Evolutionary conservation across 2,113 vertebrate genomes (phyloP), one percentile per base, ranked within the genome.

Genomic region (Polypterus bichir): DNA sequence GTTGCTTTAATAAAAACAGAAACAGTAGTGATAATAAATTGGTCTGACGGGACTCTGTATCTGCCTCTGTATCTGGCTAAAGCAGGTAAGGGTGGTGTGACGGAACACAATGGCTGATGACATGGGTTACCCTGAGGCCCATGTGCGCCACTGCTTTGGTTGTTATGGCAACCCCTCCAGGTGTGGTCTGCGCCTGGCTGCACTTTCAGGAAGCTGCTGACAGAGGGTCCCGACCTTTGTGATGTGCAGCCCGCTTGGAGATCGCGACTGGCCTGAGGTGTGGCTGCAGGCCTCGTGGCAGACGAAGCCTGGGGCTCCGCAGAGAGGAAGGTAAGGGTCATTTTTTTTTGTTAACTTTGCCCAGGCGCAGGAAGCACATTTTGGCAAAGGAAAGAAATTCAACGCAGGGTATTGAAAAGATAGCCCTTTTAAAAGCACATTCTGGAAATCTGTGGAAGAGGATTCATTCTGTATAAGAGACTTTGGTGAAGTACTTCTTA

Each of bases 361-460:
- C 84, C 80, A 74, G 67, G 79, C 76, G 76, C 88, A 87, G 90
- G 88, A 92, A 92, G 81, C 75, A 72, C 71, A 77, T 81, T 90
- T 83, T 88, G 86, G 86, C 86, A 83, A 83, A 89, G 88, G 86
- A 91, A 92, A 92, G 88, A 91, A 89, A 89, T 85, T 89, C 88
- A 91, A 91, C 89, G 84, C 87, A 74, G 74, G 73, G 70, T 72
- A 79, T 78, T 82, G 73, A 73, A 74, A 74, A 80, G 77, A 27
- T 27, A 27, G 27, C 27, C 27, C 27, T 27, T 27, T 27, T 27
- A 27, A 27, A 27, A 27, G 27, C 27, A 27, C 27, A 27, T 27
- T 27, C 27, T 27, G 27, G 3, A 8, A 52, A 7, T 60, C 7
- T 44, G 48, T 27, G 48, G 44, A 27, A 27, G 27, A 27, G 27